These are phyloP conservation scores for Sminthurides aquaticus DNA, from an alignment of 2,888 invertebrate genomes.

Conservation along the genomic window DNA sequence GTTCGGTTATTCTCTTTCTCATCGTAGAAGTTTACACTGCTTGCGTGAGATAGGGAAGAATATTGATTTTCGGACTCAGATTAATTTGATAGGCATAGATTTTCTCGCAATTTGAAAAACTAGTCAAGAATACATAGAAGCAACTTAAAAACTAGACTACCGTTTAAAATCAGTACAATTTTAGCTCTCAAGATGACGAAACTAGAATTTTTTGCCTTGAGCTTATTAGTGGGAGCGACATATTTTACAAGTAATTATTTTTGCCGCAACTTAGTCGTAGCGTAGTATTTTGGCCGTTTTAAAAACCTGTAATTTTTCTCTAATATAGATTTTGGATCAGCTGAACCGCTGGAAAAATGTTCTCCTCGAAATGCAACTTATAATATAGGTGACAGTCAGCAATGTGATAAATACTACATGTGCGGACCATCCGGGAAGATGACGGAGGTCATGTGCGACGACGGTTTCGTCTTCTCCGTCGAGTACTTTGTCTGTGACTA, in stretches of 20 bases:
- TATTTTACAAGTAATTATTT: background rate
- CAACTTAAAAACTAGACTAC: no score
- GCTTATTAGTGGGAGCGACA: background rate
- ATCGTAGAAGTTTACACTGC: background rate
- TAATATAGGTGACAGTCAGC: slow-evolving; percentile 30
- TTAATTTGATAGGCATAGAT: no score
- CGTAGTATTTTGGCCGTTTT: background rate
- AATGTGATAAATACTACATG: slow-evolving; percentile 66
- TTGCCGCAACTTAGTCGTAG: background rate
- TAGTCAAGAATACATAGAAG: no score
- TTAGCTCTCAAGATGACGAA: background rate
- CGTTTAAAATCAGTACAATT: no score
- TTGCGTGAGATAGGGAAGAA: background rate
- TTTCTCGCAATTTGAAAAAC: no score
- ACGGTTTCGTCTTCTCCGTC: slow-evolving; percentile 71
- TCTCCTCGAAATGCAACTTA: slow-evolving; percentile 31
- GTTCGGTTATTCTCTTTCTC: background rate
- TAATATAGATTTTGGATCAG: background rate
- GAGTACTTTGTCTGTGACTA: slow-evolving; percentile 70
- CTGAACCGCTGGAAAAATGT: slow-evolving; percentile 33
- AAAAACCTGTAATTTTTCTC: background rate
- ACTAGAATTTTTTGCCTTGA: background rate
- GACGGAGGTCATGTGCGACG: slow-evolving; percentile 70
- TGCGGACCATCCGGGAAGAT: slow-evolving; percentile 54
- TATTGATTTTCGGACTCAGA: no score